Evolutionary conservation across 53 echinoderm and acorn worm genomes (phyloP).

Genomic region (Holothuria scabra): DNA sequence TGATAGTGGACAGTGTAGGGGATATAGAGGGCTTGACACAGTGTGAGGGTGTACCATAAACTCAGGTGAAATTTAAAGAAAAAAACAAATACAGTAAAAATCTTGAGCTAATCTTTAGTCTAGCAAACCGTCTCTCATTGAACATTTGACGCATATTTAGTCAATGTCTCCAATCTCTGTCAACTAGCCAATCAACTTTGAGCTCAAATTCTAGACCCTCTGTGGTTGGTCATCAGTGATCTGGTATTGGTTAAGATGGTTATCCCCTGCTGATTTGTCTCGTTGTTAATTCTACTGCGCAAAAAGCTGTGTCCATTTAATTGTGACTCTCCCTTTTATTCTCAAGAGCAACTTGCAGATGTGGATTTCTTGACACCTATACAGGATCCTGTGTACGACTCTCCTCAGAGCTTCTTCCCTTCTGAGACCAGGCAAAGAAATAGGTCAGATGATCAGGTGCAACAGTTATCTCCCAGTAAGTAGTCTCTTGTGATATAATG

Average conservation of each 20-base stretch:
- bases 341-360: not conserved
- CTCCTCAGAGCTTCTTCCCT: constrained; percentile 25
- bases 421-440: not conserved
- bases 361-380: not conserved
- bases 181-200: constrained; percentile 84
- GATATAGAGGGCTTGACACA: too few relatives aligned
- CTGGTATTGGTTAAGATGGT: constrained; percentile 89
- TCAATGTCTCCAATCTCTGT: constrained; percentile 69
- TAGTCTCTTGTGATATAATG: not conserved
- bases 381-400: constrained; percentile 36
- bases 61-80: too few relatives aligned
- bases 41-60: too few relatives aligned
- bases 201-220: constrained; percentile 88
- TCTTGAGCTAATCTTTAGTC: too few relatives aligned
- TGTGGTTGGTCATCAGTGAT: constrained; percentile 76
- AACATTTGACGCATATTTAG: too few relatives aligned
- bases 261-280: too few relatives aligned
- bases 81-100: too few relatives aligned
- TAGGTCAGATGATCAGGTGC: not conserved
- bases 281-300: too few relatives aligned
- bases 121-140: too few relatives aligned
- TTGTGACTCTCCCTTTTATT: too few relatives aligned
- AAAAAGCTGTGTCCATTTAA: too few relatives aligned
- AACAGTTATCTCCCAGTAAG: constrained; percentile 5
- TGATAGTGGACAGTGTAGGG: too few relatives aligned